These are phyloP conservation scores for Toxonevra muliebris DNA, from an alignment of 2,888 invertebrate species.

Conservation along the genomic window DNA sequence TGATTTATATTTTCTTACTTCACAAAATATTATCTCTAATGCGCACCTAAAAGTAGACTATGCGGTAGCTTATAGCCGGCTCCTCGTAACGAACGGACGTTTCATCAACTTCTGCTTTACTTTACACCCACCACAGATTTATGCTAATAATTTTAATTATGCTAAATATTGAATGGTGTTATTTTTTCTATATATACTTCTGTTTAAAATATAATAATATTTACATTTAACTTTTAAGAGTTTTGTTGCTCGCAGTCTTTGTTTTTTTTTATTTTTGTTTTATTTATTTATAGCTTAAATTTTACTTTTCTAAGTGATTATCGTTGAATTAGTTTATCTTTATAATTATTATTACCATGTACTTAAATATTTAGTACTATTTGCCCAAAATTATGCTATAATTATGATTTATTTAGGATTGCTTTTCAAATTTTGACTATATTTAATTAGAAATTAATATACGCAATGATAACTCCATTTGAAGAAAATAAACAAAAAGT, in stretches of 20 bases:
- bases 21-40: neutral
- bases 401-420: constrained; percentile 28
- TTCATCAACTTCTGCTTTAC: constrained; percentile 7
- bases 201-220: neutral
- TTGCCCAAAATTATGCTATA: constrained; percentile 16
- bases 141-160: constrained; percentile 1
- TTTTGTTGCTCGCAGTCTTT: constrained; percentile 57
- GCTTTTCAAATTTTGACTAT: constrained; percentile 18
- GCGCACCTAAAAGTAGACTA: neutral
- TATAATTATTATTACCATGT: neutral
- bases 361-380: constrained; percentile 4
- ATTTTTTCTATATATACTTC: neutral
- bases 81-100: neutral
- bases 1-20: neutral
- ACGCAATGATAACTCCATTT: too few species aligned
- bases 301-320: constrained; percentile 3
- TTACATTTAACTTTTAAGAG: constrained; percentile 44
- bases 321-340: constrained; percentile 1
- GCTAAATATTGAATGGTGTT: neutral
- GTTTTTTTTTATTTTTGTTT: constrained; percentile 52
- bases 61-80: neutral
- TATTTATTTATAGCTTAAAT: constrained; percentile 34
- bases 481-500: too few species aligned
- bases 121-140: constrained; percentile 7
- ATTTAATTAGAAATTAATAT: too few species aligned